Evolutionary conservation across 2,113 vertebrate genomes (phyloP).

Genomic region (Cavia aperea): DNA sequence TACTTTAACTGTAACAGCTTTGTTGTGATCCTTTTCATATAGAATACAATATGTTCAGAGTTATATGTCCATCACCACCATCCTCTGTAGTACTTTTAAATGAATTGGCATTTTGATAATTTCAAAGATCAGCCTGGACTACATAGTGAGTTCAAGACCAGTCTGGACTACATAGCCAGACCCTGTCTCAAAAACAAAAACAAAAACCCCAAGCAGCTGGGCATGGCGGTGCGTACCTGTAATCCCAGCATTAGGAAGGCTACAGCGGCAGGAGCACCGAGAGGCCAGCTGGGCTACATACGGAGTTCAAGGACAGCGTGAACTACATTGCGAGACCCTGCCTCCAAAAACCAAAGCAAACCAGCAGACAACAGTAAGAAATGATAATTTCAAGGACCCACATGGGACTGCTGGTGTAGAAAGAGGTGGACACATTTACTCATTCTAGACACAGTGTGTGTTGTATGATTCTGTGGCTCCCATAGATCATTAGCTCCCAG

Average conservation of each 20-base stretch:
- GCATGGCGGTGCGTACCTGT: not conserved
- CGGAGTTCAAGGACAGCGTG: not conserved
- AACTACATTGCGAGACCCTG: not conserved
- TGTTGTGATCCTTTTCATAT: not conserved
- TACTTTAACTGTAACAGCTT: not conserved
- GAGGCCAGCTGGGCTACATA: not conserved
- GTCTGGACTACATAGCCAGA: not conserved
- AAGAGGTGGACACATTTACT: not conserved
- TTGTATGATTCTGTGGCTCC: not conserved
- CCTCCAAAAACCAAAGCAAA: not conserved
- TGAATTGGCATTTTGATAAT: not conserved
- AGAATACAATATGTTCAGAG: not conserved
- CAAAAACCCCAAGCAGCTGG: not conserved
- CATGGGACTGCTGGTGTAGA: not conserved
- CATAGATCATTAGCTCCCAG: not conserved
- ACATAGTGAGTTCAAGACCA: not conserved
- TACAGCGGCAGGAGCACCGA: not conserved
- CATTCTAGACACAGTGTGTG: not conserved
- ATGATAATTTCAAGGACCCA: not conserved
- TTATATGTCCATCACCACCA: not conserved
- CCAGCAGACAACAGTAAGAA: not conserved
- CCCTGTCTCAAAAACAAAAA: not conserved
- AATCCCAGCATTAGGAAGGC: not conserved
- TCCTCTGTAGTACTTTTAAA: not conserved
- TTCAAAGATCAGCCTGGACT: not conserved